Percentiles rank a stretch among this genome's conserved stretches.
Evolutionary conservation across 1,140 invertebrate species (phyloP).

Genomic region (Megalonaias nervosa): DNA sequence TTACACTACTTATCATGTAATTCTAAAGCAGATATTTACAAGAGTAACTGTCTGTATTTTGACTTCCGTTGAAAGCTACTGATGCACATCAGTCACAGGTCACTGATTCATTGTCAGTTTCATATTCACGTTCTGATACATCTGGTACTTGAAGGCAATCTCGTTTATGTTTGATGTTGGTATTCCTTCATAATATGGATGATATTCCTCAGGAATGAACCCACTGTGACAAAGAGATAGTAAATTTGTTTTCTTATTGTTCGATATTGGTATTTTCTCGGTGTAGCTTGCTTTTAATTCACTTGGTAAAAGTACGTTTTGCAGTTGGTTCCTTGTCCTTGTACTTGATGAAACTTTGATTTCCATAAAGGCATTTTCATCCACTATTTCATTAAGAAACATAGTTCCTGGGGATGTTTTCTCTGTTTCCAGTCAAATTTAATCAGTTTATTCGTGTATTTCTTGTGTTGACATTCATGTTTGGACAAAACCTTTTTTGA

Average conservation of each 20-base stretch:
- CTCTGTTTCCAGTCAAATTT: slow-evolving; percentile 19
- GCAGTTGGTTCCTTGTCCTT: neutral
- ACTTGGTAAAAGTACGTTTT: neutral
- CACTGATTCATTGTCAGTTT: too few relatives aligned
- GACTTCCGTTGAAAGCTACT: too few relatives aligned
- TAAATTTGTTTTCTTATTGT: slow-evolving; percentile 26
- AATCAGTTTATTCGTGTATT: slow-evolving; percentile 28
- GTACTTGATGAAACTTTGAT: neutral
- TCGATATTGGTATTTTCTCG: slow-evolving; percentile 26
- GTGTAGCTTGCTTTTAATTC: neutral
- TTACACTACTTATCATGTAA: too few relatives aligned
- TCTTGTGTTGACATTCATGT: slow-evolving; percentile 3
- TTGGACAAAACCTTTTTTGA: neutral
- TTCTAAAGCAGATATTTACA: too few relatives aligned
- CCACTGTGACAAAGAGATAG: slow-evolving; percentile 12
- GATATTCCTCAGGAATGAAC: slow-evolving; percentile 20
- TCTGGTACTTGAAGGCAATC: too few relatives aligned
- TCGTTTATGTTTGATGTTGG: too few relatives aligned
- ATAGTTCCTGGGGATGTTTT: slow-evolving; percentile 7
- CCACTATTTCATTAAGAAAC: slow-evolving; percentile 21
- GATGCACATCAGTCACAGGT: too few relatives aligned
- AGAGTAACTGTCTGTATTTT: too few relatives aligned
- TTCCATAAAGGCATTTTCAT: neutral
- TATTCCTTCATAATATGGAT: too few relatives aligned
- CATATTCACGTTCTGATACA: too few relatives aligned